Percentiles rank a stretch among this genome's conserved stretches.
phyloP scores from a whole-genome alignment of 2,113 vertebrate species.

The Panthera leo region DNA sequence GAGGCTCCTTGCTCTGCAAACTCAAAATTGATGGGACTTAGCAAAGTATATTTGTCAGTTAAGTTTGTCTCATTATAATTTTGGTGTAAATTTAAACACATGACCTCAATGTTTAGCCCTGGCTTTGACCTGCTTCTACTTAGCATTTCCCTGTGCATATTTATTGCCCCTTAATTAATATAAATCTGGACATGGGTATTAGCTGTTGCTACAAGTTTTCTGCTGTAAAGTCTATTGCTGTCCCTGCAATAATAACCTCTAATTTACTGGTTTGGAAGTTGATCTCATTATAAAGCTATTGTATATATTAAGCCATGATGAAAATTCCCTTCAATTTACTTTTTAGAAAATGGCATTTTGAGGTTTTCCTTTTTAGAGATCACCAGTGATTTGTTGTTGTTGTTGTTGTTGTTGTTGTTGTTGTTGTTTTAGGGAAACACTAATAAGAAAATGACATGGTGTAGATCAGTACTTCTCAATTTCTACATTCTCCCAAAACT shows the following conservation, averaged over 20 bases:
- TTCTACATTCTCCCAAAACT: neutral
- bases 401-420: neutral
- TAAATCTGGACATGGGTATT: neutral
- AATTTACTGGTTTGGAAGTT: neutral
- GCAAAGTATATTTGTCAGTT: neutral
- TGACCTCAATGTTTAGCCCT: neutral
- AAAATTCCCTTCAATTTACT: neutral
- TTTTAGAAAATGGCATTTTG: neutral
- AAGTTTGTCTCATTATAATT: neutral
- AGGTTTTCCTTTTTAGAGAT: neutral
- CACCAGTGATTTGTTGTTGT: neutral
- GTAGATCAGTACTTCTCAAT: neutral
- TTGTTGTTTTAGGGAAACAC: neutral
- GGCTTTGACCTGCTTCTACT: neutral
- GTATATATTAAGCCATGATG: neutral
- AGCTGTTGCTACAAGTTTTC: neutral
- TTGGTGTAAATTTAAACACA: neutral
- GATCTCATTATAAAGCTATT: neutral
- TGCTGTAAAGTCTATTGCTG: neutral
- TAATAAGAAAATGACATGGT: neutral
- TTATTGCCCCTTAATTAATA: slow-evolving; percentile 21
- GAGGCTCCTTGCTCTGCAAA: neutral
- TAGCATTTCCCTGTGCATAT: neutral
- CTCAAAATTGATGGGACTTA: neutral
- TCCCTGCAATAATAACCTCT: neutral